Evolutionary conservation across 1,140 invertebrate genomes (phyloP).

Genomic region (Drosophila takahashii): DNA sequence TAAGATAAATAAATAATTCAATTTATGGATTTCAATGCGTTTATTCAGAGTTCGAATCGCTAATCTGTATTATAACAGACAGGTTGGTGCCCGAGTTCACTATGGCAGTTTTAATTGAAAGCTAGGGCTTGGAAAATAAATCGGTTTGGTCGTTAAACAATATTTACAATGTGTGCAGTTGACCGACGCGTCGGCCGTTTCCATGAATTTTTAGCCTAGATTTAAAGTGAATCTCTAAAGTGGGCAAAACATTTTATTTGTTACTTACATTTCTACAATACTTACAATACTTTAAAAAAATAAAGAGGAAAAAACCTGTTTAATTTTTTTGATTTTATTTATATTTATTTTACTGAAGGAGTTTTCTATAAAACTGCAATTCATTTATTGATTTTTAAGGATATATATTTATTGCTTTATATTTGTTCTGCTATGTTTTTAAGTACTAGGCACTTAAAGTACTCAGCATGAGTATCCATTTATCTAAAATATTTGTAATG

Average conservation of each 20-base stretch:
- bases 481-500: neutral
- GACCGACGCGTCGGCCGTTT: neutral
- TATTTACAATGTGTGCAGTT: constrained; percentile 14
- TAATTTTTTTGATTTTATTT: no score
- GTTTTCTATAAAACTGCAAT: no score
- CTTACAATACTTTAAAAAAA: no score
- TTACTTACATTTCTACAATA: no score
- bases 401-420: no score
- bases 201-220: neutral
- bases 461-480: neutral
- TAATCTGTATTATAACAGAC: constrained; percentile 68
- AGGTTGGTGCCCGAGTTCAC: constrained; percentile 19
- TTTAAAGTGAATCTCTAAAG: neutral
- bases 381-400: no score
- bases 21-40: constrained; percentile 59
- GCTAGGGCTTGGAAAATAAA: constrained; percentile 1
- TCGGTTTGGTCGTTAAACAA: neutral
- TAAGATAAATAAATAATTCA: constrained; percentile 65
- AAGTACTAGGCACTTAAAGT: neutral
- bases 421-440: no score
- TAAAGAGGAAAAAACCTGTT: no score
- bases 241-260: neutral
- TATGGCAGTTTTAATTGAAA: constrained; percentile 43
- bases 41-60: constrained; percentile 42
- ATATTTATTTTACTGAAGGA: neutral